These are phyloP conservation scores for Samia ricini DNA, from an alignment of 1,140 invertebrate species.

Conservation along the genomic window DNA sequence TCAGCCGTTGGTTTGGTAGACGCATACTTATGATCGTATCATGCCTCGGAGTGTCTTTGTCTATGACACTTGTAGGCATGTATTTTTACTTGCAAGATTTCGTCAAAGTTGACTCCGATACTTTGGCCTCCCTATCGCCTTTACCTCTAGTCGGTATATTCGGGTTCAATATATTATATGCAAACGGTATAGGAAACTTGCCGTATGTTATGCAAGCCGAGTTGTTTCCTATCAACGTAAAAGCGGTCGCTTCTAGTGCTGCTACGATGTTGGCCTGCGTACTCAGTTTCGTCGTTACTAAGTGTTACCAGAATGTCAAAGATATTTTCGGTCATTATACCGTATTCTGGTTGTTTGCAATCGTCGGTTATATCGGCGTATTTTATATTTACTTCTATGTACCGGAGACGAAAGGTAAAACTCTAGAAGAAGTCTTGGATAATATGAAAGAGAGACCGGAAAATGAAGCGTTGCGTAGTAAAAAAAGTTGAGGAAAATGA, in stretches of 20 bases:
- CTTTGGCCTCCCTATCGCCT: constrained; percentile 59
- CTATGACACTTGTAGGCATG: constrained; percentile 75
- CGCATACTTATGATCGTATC: constrained; percentile 83
- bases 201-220: constrained; percentile 81
- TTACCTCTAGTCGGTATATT: constrained; percentile 78
- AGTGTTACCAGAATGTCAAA: constrained; percentile 78
- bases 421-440: constrained; percentile 82
- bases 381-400: constrained; percentile 81
- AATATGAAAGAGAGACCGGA: constrained; percentile 43
- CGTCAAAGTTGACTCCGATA: constrained; percentile 42
- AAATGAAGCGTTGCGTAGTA: constrained; percentile 34
- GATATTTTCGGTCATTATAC: constrained; percentile 77
- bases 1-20: constrained; percentile 87
- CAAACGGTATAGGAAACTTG: constrained; percentile 79
- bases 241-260: constrained; percentile 75
- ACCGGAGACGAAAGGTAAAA: constrained; percentile 86
- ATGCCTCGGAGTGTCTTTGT: constrained; percentile 73
- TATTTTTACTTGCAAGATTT: constrained; percentile 76
- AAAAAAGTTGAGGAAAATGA: neutral
- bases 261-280: constrained; percentile 64
- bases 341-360: constrained; percentile 78
- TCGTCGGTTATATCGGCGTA: constrained; percentile 76
- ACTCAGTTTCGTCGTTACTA: constrained; percentile 77
- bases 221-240: constrained; percentile 81
- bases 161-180: constrained; percentile 79